Conservation (phyloP, 1,140 invertebrate species). For the Pseudomyrmex cubaensis region DNA sequence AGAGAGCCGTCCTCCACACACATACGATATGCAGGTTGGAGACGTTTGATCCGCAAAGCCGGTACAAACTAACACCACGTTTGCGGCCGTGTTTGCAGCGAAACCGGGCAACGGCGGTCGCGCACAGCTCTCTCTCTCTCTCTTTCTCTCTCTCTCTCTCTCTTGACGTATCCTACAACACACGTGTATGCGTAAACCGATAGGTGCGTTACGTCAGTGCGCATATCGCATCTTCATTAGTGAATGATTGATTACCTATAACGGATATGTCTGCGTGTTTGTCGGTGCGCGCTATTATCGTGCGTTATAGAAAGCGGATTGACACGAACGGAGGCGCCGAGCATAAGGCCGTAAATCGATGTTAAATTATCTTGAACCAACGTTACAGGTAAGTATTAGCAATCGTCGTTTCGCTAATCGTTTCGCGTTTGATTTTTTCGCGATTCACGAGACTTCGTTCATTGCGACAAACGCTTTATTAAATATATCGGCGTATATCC, state of each 20-base stretch:
- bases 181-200: slow-evolving; percentile 30
- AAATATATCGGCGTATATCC: neutral
- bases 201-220: slow-evolving; percentile 48
- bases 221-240: slow-evolving; percentile 64
- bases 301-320: slow-evolving; percentile 37
- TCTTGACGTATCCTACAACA: neutral
- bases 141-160: neutral
- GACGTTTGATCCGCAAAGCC: slow-evolving; percentile 38
- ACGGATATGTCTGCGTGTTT: slow-evolving; percentile 50
- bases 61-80: slow-evolving; percentile 28
- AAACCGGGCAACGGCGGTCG: slow-evolving; percentile 1
- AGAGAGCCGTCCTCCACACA: neutral
- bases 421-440: neutral
- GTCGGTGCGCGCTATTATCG: slow-evolving; percentile 49
- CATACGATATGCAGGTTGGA: neutral
- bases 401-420: neutral
- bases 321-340: slow-evolving; percentile 24
- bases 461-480: neutral
- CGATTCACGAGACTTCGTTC: neutral
- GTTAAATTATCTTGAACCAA: slow-evolving; percentile 48
- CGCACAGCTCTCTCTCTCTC: neutral
- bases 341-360: slow-evolving; percentile 17
- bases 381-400: slow-evolving; percentile 48
- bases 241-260: slow-evolving; percentile 65
- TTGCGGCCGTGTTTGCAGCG: slow-evolving; percentile 25